phyloP scores from a whole-genome alignment of 1,140 invertebrate genomes.

The Atopsyche davidsoni region DNA sequence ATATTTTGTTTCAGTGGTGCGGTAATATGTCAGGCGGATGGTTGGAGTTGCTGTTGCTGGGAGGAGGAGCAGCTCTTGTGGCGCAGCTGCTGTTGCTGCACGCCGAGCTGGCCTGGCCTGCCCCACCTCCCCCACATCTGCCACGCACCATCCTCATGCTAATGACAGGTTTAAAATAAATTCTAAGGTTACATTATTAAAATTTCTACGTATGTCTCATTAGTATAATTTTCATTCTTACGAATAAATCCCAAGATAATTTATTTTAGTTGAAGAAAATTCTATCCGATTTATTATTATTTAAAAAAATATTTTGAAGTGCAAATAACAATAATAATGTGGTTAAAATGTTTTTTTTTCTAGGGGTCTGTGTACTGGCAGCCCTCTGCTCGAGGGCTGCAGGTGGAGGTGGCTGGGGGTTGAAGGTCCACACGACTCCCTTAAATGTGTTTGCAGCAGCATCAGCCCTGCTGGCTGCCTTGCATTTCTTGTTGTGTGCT shows the following conservation, averaged over 20 bases:
- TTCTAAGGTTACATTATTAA: too few relatives aligned
- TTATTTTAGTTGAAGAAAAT: too few relatives aligned
- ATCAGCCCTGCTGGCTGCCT: conserved; percentile 36
- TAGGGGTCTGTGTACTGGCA: conserved; percentile 41
- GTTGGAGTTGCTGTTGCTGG: conserved; percentile 24
- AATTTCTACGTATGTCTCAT: too few relatives aligned
- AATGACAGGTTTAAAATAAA: conserved; percentile 21
- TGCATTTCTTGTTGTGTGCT: conserved; percentile 38
- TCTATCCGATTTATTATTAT: too few relatives aligned
- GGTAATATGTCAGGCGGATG: conserved; percentile 27
- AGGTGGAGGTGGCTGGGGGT: conserved; percentile 40
- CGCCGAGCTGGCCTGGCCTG: conserved; percentile 41
- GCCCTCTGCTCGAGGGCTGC: conserved; percentile 36
- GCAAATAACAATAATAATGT: too few relatives aligned
- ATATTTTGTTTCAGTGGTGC: conserved; percentile 23
- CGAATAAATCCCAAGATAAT: too few relatives aligned
- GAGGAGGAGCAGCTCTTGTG: conserved; percentile 41
- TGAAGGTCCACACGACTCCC: conserved; percentile 39
- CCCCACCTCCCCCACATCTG: conserved; percentile 34
- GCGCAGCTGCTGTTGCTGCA: conserved; percentile 44
- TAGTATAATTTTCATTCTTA: too few relatives aligned
- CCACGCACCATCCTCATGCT: conserved; percentile 33
- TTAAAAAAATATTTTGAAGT: too few relatives aligned
- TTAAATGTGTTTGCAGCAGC: conserved; percentile 39
- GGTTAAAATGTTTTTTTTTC: conserved; percentile 1